phyloP scores from a whole-genome alignment of 2,113 vertebrate genomes.

The Hiodon tergisus region DNA sequence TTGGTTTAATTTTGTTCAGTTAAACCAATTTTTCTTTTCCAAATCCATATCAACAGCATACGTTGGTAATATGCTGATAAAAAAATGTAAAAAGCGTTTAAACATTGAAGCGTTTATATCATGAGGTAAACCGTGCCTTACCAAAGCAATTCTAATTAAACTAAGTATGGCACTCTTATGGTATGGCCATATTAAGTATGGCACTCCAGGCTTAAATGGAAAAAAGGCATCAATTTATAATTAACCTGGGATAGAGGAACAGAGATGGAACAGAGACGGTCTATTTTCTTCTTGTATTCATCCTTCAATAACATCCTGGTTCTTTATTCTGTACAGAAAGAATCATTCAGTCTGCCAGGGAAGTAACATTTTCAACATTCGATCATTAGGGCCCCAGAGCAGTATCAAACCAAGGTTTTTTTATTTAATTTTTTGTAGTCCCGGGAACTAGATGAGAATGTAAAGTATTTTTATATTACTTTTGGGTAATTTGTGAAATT shows the following conservation, averaged over 20 bases:
- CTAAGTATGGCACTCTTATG: not conserved
- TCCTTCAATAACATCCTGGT: not conserved
- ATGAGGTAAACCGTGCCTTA: no score
- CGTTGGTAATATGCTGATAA: no score
- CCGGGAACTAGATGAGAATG: not conserved
- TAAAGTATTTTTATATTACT: not conserved
- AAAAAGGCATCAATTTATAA: not conserved
- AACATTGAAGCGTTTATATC: no score
- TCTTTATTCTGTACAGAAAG: not conserved
- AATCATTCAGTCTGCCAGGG: not conserved
- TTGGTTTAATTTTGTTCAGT: no score
- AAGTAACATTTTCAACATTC: not conserved
- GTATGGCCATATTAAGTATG: no score
- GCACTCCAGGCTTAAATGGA: no score
- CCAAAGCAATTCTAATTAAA: not conserved
- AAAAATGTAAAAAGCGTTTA: no score
- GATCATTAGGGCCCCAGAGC: not conserved
- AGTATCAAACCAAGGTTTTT: not conserved
- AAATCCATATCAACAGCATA: no score
- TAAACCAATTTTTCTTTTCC: no score
- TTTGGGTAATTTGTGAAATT: slow-evolving; percentile 1
- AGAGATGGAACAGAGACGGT: not conserved
- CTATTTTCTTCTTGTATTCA: not conserved
- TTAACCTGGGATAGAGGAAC: not conserved
- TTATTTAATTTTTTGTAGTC: not conserved